Base-by-base conservation (phyloP, 2,888 invertebrate genomes). In the Pachliopta kotzebuea region DNA sequence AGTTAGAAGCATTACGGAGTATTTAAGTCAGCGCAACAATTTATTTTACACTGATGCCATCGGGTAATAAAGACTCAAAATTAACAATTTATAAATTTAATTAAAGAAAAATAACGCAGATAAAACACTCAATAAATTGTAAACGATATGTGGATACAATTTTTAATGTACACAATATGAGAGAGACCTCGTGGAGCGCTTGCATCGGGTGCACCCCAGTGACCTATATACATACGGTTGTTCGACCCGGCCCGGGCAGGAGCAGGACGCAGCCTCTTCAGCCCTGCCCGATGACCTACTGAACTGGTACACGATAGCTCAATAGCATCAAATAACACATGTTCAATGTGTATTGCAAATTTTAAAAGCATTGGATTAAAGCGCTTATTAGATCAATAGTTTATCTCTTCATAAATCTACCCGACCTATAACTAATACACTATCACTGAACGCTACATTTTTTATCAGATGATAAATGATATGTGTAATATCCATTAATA, bases 141-240 rank as follows among this genome's bases (percentile, higher is more conserved):
- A 31, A 9, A 31, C 4, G 11, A 2, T 42, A n/a, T 4, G 11
- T 45, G n/a, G 45, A 21, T 3, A 23, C 6, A 21, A 52, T 52
- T 45, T 42, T 60, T 18, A 52, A 42, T 24, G 23, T 24, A n/a
- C 37, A 56, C 42, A 52, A 37, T 45, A 42, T 29, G 54, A 23
- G 26, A 37, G 42, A 20, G 21, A n/a, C n/a, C 63, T 49, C 29
- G 37, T n/a, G 31, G 24, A 31, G 7, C 24, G 55, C 45, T 54
- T 61, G 65, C 65, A 65, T 4, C 57, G 77, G 56, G 24, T 67
- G 66, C 63, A 68, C 45, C 60, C 65, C 49, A 63, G 68, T 68
- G 68, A 68, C 68, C 68, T 62, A 67, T 20, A 67, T 65, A 54
- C 50, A 67, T 65, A 54, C 50, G 37, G 58, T 60, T 31, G 58